Base-by-base conservation (phyloP, 1,140 invertebrate genomes). In the Aphelenchoides fujianensis region DNA sequence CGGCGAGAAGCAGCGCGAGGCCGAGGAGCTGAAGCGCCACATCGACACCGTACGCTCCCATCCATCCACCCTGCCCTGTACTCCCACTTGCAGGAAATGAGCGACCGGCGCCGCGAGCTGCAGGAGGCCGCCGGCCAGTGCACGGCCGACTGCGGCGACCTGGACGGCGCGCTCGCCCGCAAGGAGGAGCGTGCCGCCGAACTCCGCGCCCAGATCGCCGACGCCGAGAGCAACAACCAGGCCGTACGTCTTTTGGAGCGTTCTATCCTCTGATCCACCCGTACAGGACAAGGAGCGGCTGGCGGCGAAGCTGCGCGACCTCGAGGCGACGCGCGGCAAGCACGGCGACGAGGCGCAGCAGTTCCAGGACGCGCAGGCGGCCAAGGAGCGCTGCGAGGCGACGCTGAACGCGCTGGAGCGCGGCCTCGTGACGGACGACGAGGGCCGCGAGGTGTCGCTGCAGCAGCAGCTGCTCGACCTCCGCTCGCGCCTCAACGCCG, bases 291-390 rank as follows among this genome's bases (percentile, higher is more conserved):
- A 66, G 66, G 76, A 68, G 59, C 68, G 70, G 30, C 68, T 79
- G 36, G 69, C 52, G 30, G 63, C 69, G 34, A 77, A 82, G 61
- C 54, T 63, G 64, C 35, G 57, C 1, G 72, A 85, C 16, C 35
- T 84, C 32, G 68, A 59, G 37, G 69, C 77, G 19, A 66, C 64
- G 3, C 41, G 77, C 57, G 53, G 34, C 30, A 63, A 79, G 32
- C 74, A 35, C 36, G 75, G 75, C 0, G 62, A 52, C 19, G 76
- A 84, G 34, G 89, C 87, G 71, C 74, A 91, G 31, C 88, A 89
- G 64, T 92, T 91, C 84, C 87, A 90, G 70, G 84, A 91, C 79
- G 89, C 89, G 2, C 85, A 85, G 62, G 85, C 89, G 67, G 88
- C 59, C 35, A 16, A 68, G 12, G 63, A 66, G 28, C 19, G 7